Percentiles rank a stretch among this genome's conserved stretches.
These are phyloP conservation scores for Gambusia holbrooki DNA, from an alignment of 2,113 vertebrate genomes.

Conservation along the genomic window DNA sequence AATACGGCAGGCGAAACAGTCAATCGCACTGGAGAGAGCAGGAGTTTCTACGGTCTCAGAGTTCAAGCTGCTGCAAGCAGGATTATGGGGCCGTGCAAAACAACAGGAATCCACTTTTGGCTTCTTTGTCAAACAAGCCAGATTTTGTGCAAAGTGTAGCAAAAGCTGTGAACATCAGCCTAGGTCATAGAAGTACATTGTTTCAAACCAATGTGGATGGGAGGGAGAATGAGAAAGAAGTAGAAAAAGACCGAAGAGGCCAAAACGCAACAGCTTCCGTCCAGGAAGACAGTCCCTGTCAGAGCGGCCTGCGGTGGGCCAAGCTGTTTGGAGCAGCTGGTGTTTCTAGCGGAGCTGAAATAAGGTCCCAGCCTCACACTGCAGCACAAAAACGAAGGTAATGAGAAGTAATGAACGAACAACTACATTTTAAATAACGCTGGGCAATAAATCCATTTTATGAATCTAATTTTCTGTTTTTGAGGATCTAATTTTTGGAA, in stretches of 20 bases:
- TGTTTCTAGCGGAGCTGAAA: slow-evolving; percentile 33
- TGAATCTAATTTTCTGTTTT: no score
- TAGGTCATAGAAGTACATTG: slow-evolving; percentile 44
- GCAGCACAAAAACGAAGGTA: slow-evolving; percentile 80
- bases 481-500: no score
- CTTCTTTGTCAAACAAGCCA: slow-evolving; percentile 56
- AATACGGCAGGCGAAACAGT: slow-evolving; percentile 4
- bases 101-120: slow-evolving; percentile 39
- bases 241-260: slow-evolving; percentile 71
- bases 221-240: slow-evolving; percentile 51
- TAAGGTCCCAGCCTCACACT: slow-evolving; percentile 34
- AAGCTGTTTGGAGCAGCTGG: slow-evolving; percentile 78
- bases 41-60: slow-evolving; percentile 17
- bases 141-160: slow-evolving; percentile 80
- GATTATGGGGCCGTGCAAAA: slow-evolving; percentile 69
- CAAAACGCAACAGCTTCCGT: slow-evolving; percentile 19
- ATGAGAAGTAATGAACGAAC: not conserved
- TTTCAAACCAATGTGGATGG: slow-evolving; percentile 57
- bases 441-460: no score
- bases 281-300: slow-evolving; percentile 71
- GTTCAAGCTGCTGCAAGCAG: slow-evolving; percentile 24
- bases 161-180: slow-evolving; percentile 83
- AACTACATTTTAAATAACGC: not conserved
- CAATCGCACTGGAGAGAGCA: slow-evolving; percentile 17
- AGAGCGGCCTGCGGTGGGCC: slow-evolving; percentile 74